Conservation (phyloP, 1,140 invertebrate species). For the Ericerus pela region DNA sequence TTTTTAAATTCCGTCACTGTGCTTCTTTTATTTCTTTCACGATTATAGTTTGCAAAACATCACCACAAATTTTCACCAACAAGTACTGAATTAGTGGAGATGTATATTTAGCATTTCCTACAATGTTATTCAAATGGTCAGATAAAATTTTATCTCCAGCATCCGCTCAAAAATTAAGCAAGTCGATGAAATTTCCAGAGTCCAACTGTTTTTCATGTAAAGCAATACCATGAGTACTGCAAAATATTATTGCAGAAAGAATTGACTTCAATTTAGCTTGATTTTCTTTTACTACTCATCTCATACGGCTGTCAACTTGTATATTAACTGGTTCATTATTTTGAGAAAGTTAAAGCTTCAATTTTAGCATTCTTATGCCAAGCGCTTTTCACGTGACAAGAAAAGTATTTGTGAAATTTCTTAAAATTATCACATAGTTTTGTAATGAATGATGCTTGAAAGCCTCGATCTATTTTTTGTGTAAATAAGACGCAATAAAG, state of each 20-base stretch:
- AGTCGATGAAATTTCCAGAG: constrained; percentile 22
- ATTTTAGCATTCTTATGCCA: constrained; percentile 19
- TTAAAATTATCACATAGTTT: constrained; percentile 20
- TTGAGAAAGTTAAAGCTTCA: constrained; percentile 21
- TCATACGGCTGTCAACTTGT: constrained; percentile 18
- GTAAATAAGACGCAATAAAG: constrained; percentile 22
- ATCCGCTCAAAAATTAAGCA: constrained; percentile 21
- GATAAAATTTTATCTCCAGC: constrained; percentile 20
- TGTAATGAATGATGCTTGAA: constrained; percentile 22
- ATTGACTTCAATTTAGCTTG: constrained; percentile 20
- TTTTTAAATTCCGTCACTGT: no score
- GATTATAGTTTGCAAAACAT: constrained; percentile 21
- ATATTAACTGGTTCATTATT: constrained; percentile 19
- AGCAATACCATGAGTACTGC: constrained; percentile 23
- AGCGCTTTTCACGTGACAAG: constrained; percentile 17
- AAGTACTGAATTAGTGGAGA: constrained; percentile 25
- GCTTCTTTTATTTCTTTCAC: constrained; percentile 21
- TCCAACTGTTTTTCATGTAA: constrained; percentile 20
- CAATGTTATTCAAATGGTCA: constrained; percentile 17
- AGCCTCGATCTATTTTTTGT: constrained; percentile 17
- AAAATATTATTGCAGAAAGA: constrained; percentile 24
- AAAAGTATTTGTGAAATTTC: constrained; percentile 21
- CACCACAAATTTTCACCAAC: constrained; percentile 21
- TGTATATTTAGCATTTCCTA: constrained; percentile 22
- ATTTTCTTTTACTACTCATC: constrained; percentile 16